Conservation (phyloP, 2,888 invertebrate species). For the Ctenicera cuprea region DNA sequence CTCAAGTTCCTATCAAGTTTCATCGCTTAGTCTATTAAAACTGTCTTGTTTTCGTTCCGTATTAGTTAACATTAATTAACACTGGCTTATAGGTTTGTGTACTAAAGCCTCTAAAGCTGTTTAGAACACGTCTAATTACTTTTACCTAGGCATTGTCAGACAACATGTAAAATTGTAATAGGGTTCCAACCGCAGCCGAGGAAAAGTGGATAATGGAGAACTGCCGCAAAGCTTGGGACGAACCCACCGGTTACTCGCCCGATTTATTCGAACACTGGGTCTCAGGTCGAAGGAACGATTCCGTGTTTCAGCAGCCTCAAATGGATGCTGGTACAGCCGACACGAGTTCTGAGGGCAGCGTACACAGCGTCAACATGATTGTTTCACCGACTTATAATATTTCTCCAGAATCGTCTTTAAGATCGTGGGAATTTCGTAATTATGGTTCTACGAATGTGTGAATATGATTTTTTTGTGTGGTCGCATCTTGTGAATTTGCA, state of each 20-base stretch:
- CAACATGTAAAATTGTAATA: constrained; percentile 55
- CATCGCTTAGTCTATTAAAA: no score
- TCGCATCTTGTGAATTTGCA: no score
- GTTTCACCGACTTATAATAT: background rate
- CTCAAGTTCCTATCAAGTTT: no score
- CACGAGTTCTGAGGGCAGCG: background rate
- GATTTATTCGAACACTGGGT: constrained; percentile 76
- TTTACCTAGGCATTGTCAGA: background rate
- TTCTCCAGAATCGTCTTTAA: background rate
- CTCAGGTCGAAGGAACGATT: constrained; percentile 57
- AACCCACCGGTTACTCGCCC: constrained; percentile 74
- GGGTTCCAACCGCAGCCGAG: constrained; percentile 75
- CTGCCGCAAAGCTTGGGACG: constrained; percentile 78
- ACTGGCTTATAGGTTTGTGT: background rate
- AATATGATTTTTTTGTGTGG: no score
- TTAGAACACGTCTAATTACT: background rate
- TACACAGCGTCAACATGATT: constrained; percentile 21
- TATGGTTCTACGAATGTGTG: no score
- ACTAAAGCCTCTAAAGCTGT: background rate
- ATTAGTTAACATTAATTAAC: background rate
- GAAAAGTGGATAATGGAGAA: constrained; percentile 80
- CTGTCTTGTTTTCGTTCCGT: no score
- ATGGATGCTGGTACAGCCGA: background rate
- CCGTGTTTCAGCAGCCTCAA: background rate
- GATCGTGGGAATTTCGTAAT: background rate